A percentile compares a stretch with the other conserved stretches of the same genome.
Conservation (phyloP, 2,113 vertebrate species). For the Orthonyx spaldingii region DNA sequence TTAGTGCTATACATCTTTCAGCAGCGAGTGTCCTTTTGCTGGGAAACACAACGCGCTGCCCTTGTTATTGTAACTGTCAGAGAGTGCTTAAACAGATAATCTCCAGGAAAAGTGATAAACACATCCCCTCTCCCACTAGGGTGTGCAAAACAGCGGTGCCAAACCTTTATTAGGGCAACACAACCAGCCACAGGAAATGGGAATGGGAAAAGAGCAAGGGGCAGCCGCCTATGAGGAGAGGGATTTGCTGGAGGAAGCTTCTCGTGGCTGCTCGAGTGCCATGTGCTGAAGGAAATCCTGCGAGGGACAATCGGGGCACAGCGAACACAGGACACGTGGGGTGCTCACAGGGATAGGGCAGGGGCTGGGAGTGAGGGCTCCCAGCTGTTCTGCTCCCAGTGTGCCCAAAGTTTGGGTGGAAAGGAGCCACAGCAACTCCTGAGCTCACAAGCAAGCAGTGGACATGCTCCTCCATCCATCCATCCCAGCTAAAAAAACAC, state of each 20-base stretch:
- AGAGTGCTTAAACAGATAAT: conserved; percentile 85
- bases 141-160: conserved; percentile 73
- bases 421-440: background rate
- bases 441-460: background rate
- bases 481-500: background rate
- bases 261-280: background rate
- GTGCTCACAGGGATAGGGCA: background rate
- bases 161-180: conserved; percentile 71
- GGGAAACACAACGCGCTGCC: conserved; percentile 82
- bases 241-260: conserved; percentile 26
- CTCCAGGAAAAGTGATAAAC: conserved; percentile 86
- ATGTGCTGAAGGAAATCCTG: conserved; percentile 25
- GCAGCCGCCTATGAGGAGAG: background rate
- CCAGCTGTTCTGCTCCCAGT: background rate
- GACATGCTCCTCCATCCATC: background rate
- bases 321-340: background rate
- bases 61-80: conserved; percentile 89
- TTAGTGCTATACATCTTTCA: conserved; percentile 99
- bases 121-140: conserved; percentile 77
- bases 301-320: background rate
- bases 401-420: background rate
- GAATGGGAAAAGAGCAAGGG: conserved; percentile 44
- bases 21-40: conserved; percentile 93
- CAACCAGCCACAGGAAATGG: conserved; percentile 72
- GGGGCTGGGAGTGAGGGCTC: background rate